Conservation (phyloP, 2,113 vertebrate genomes). For the Diglossa brunneiventris region DNA sequence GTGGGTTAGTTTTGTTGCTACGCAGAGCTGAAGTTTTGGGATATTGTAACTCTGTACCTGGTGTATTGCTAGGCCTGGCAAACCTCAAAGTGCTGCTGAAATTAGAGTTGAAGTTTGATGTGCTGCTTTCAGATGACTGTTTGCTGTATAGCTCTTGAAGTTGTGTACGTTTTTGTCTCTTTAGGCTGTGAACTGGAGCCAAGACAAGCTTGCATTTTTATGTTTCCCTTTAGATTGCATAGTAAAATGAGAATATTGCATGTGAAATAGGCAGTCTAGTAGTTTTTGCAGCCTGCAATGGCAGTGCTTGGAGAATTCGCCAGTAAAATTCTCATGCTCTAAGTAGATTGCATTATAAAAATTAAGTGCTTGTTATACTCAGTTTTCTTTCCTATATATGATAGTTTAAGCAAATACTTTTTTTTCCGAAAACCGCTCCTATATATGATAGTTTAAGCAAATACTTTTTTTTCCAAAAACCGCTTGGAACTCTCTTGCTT, state of each 20-base stretch:
- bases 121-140: background rate
- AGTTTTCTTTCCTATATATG: background rate
- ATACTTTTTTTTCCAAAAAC: background rate
- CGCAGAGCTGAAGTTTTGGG: background rate
- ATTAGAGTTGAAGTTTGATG: background rate
- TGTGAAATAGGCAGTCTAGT: background rate
- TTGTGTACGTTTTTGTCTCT: background rate
- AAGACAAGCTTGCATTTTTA: background rate
- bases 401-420: background rate
- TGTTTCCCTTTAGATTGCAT: background rate
- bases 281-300: background rate
- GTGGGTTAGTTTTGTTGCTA: background rate
- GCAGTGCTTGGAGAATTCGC: background rate
- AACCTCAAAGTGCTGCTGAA: background rate
- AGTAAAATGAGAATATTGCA: background rate
- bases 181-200: background rate
- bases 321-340: background rate
- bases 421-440: too few relatives aligned
- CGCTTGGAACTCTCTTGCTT: background rate
- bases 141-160: background rate
- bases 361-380: background rate
- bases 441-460: background rate
- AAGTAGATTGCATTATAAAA: background rate
- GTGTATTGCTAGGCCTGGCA: background rate
- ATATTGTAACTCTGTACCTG: background rate